Evolutionary conservation across 2,113 vertebrate genomes (phyloP), one percentile per base, ranked within the genome.

Genomic region (Etheostoma spectabile): DNA sequence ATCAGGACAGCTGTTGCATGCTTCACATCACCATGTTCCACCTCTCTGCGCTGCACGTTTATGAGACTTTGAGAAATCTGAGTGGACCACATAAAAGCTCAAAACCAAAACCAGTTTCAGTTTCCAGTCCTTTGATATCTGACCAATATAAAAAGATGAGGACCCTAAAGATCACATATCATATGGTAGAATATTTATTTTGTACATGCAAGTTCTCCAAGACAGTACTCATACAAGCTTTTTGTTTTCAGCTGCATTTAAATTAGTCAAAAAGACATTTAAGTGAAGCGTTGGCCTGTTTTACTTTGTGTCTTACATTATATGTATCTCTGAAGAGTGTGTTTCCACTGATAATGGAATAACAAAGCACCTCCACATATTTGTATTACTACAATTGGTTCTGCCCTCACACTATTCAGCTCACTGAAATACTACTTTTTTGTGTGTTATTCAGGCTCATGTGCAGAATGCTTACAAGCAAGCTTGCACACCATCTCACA

Each of bases 391-490:
- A 60, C 22, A 52, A 3, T 16, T 53, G 65, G 51, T 60, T 79
- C 65, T 64, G 57, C 48, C 21, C 21, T 74, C 24, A 53, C 61
- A 42, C 33, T 22, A 19, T 46, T 27, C 35, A 61, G 49, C 56
- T 67, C 38, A 38, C n/a, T 56, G 49, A 57, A 63, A 19, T 0
- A 24, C 5, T 35, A 10, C 38, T 52, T 64, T 67, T 51, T 51
- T 21, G 30, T 52, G 16, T 76, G 35, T 66, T 80, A 53, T 61
- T 71, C 6, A 46, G 33, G 61, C 68, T 86, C 27, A 80, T 71
- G 46, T 60, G 64, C 57, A 70, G 30, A 85, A 68, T 49, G 56
- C 56, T 74, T 19, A 24, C 68, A 73, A 74, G 42, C 38, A 24
- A 57, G 42, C 12, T 55, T 21, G 15, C 68, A 69, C 62, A 51